These are phyloP conservation scores for Calameuta idolon DNA, from an alignment of 2,888 invertebrate genomes.

Conservation along the genomic window DNA sequence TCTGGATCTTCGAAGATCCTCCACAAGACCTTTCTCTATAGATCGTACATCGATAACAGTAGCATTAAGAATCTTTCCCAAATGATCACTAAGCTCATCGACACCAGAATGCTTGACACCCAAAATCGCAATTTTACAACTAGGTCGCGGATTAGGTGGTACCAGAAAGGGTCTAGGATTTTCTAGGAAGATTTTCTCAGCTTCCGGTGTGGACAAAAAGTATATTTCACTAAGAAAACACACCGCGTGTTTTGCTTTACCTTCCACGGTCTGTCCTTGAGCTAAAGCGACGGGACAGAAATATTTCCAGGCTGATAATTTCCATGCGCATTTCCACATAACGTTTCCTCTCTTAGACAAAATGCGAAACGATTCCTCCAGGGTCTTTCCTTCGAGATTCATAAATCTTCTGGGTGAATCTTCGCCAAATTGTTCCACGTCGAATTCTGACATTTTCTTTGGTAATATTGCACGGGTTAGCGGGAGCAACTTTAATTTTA, in stretches of 20 bases:
- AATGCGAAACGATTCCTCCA: constrained; percentile 57
- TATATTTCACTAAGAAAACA: constrained; percentile 74
- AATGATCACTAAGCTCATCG: constrained; percentile 70
- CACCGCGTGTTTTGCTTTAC: constrained; percentile 71
- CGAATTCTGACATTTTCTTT: constrained; percentile 45
- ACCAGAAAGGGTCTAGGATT: constrained; percentile 75
- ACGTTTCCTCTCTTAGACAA: constrained; percentile 52
- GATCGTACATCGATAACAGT: constrained; percentile 66
- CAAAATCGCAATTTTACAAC: constrained; percentile 72
- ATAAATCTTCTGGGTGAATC: constrained; percentile 12
- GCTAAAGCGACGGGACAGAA: constrained; percentile 76
- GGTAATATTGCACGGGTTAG: constrained; percentile 60
- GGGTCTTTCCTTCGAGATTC: constrained; percentile 46
- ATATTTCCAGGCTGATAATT: constrained; percentile 72
- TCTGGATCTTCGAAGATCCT: constrained; percentile 36
- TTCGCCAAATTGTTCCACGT: constrained; percentile 16
- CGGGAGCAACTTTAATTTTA: constrained; percentile 65
- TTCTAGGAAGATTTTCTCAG: constrained; percentile 70
- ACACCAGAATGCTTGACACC: constrained; percentile 75
- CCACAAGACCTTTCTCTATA: constrained; percentile 36
- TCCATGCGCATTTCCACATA: constrained; percentile 64
- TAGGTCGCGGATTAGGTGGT: constrained; percentile 71
- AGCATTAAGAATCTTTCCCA: constrained; percentile 70
- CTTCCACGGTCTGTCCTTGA: constrained; percentile 69
- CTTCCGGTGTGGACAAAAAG: constrained; percentile 70